Conservation (phyloP, 2,797 vertebrate genomes). For the Todus mexicanus region DNA sequence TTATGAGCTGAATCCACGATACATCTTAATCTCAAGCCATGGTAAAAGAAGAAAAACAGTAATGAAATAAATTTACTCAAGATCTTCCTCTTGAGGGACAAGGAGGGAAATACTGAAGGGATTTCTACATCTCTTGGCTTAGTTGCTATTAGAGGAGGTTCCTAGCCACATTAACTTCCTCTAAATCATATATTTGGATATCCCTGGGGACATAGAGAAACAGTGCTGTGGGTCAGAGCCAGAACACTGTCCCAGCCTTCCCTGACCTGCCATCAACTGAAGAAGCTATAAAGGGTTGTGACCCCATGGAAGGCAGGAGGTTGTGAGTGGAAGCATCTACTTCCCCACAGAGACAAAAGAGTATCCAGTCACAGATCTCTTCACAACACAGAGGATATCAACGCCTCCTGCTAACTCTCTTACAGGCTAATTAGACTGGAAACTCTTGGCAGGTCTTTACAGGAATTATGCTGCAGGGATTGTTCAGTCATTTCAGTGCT, state of each 20-base stretch:
- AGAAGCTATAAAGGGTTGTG: not conserved
- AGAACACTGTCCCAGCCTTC: not conserved
- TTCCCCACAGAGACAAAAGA: not conserved
- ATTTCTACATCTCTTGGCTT: not conserved
- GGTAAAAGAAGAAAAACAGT: not conserved
- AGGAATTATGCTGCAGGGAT: slow-evolving; percentile 4
- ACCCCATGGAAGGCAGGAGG: not conserved
- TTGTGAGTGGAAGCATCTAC: not conserved
- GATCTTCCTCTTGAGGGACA: not conserved
- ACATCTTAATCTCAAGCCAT: not conserved
- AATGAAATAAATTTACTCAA: not conserved
- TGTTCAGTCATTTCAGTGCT: not conserved
- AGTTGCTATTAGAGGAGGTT: not conserved
- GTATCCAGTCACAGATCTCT: not conserved
- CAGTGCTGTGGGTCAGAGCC: not conserved
- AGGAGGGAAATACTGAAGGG: not conserved
- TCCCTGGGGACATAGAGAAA: not conserved
- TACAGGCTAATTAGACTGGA: slow-evolving; percentile 43
- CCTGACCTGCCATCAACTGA: not conserved
- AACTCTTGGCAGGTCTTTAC: slow-evolving; percentile 21
- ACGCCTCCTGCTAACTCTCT: not conserved
- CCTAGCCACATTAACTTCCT: not conserved
- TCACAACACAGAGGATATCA: not conserved
- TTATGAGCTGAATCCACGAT: not conserved
- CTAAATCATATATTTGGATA: not conserved